These are phyloP conservation scores for Darevskia nairensis DNA, from an alignment of 2,797 vertebrate genomes.

Conservation along the genomic window DNA sequence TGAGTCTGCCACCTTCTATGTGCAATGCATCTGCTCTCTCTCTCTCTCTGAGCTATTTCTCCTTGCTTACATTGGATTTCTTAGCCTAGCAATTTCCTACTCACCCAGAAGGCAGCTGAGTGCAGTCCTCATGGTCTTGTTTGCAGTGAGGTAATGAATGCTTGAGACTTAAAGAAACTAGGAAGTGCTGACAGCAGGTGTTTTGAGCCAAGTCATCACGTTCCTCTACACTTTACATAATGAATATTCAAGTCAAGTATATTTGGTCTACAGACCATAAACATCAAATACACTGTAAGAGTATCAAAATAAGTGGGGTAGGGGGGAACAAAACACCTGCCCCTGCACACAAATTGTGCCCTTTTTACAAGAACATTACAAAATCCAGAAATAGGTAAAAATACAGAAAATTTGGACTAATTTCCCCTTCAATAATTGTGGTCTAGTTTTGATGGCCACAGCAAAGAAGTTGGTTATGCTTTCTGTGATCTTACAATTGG, in stretches of 20 bases:
- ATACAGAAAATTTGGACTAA: no score
- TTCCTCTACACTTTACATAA: background rate
- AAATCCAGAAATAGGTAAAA: no score
- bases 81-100: background rate
- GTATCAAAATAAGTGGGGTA: no score
- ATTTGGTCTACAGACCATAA: no score
- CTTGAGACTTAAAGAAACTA: background rate
- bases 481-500: no score
- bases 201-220: background rate
- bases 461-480: no score
- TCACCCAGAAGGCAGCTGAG: conserved; percentile 12
- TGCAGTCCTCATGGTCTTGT: background rate
- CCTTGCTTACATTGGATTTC: background rate
- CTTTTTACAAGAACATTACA: no score
- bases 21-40: background rate
- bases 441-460: no score
- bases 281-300: no score
- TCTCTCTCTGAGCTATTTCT: background rate
- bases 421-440: no score
- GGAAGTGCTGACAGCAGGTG: background rate
- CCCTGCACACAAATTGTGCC: no score
- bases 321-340: no score
- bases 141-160: background rate
- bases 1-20: background rate
- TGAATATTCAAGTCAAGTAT: background rate